These are phyloP conservation scores for Lepus timidus DNA, from an alignment of 2,113 vertebrate species.

Conservation along the genomic window DNA sequence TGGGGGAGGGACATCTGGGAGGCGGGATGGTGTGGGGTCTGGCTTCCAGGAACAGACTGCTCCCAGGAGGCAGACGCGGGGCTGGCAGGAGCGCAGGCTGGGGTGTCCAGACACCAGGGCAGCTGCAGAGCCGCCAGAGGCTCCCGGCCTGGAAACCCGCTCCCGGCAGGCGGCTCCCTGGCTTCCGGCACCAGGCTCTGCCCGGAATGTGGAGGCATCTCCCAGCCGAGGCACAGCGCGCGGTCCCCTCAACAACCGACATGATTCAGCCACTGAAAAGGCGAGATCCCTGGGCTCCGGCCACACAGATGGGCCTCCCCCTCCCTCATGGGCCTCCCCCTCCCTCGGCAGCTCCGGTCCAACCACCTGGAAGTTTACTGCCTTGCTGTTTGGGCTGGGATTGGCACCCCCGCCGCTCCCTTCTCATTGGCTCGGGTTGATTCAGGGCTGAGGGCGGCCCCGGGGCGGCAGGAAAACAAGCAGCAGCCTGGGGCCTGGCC, in stretches of 20 bases:
- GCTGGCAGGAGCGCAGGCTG: background rate
- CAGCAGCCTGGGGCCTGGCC: slow-evolving; percentile 64
- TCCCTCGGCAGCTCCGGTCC: slow-evolving; percentile 73
- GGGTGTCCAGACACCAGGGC: background rate
- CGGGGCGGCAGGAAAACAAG: slow-evolving; percentile 79
- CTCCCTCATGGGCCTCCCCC: slow-evolving; percentile 74
- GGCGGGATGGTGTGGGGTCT: slow-evolving; percentile 15
- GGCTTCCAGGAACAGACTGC: slow-evolving; percentile 61
- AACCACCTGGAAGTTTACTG: slow-evolving; percentile 85
- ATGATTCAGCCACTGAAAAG: slow-evolving; percentile 85
- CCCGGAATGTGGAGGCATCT: slow-evolving; percentile 69
- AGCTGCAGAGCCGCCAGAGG: background rate
- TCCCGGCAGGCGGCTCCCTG: background rate
- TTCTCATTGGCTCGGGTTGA: slow-evolving; percentile 80
- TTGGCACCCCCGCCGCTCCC: slow-evolving; percentile 63
- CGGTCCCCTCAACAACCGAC: slow-evolving; percentile 73
- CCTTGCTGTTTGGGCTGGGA: slow-evolving; percentile 81
- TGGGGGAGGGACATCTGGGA: slow-evolving; percentile 32
- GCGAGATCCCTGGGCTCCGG: slow-evolving; percentile 79
- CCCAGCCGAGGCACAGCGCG: slow-evolving; percentile 71
- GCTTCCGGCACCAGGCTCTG: slow-evolving; percentile 68
- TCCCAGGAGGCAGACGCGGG: background rate
- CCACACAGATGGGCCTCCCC: slow-evolving; percentile 76
- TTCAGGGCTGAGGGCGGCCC: slow-evolving; percentile 82
- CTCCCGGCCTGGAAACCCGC: background rate